Conservation (phyloP, 2,888 invertebrate species). For the Cephus runcator region DNA sequence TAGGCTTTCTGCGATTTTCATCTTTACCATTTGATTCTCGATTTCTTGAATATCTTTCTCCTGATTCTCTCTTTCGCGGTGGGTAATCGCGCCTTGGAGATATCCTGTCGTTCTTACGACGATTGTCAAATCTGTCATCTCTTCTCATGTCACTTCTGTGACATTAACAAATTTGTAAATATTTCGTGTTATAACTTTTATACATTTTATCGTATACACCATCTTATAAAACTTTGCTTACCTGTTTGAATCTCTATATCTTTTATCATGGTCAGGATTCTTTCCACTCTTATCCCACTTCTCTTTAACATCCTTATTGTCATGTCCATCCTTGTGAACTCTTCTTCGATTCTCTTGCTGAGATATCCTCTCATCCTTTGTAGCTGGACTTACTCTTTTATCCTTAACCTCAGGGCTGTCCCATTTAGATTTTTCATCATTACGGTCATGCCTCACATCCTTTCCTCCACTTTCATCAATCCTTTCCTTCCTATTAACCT, state of each 20-base stretch:
- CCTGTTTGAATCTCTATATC: conserved; percentile 25
- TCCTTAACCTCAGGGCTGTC: conserved; percentile 9
- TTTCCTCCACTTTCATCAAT: not conserved
- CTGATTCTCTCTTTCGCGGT: not conserved
- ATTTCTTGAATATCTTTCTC: conserved; percentile 26
- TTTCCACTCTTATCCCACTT: conserved; percentile 12
- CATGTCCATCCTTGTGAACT: conserved; percentile 5
- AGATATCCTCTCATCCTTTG: not conserved
- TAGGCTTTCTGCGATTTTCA: conserved; percentile 1
- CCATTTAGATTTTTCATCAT: conserved; percentile 12
- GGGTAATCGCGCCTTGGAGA: conserved; percentile 27
- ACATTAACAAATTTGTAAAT: not conserved
- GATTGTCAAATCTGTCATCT: conserved; percentile 30
- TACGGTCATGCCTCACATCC: not conserved
- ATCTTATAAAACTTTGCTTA: not conserved
- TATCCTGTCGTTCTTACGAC: conserved; percentile 34
- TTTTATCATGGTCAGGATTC: conserved; percentile 24
- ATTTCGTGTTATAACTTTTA: not conserved
- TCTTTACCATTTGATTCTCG: not conserved
- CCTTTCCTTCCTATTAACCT: not conserved
- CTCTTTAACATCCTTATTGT: not conserved
- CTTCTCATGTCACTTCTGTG: conserved; percentile 12
- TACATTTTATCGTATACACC: not conserved
- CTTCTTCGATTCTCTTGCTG: conserved; percentile 1
- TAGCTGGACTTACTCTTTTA: not conserved